Percentiles rank a stretch among this genome's conserved stretches.
Conservation (phyloP, 2,888 invertebrate genomes). For the Dysmachus trigonus region DNA sequence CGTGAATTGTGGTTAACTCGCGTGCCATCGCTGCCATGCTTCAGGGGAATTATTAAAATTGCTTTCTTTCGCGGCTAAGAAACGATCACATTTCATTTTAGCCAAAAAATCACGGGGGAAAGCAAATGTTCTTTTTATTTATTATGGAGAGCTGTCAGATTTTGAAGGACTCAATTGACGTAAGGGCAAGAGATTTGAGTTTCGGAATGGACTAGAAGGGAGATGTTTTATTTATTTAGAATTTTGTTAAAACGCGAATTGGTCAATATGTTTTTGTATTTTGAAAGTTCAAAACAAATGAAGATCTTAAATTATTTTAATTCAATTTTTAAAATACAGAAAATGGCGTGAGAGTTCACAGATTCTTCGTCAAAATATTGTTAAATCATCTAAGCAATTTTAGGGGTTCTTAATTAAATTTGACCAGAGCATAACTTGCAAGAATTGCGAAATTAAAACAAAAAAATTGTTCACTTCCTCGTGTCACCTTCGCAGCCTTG, state of each 20-base stretch:
- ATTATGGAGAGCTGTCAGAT: neutral
- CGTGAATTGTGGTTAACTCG: slow-evolving; percentile 37
- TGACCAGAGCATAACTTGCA: neutral
- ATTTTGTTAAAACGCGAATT: neutral
- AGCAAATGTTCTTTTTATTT: neutral
- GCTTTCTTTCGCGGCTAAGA: neutral
- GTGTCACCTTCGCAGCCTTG: neutral
- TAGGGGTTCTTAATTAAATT: neutral
- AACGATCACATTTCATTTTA: neutral
- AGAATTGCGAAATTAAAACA: neutral
- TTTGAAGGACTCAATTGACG: neutral
- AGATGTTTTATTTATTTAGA: neutral
- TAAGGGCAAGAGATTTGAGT: neutral
- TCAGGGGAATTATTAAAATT: neutral
- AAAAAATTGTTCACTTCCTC: neutral
- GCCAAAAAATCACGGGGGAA: neutral
- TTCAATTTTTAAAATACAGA: neutral
- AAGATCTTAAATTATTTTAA: neutral
- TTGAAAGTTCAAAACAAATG: neutral
- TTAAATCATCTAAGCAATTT: neutral
- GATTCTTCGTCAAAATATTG: neutral
- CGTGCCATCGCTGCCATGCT: neutral
- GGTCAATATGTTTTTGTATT: neutral
- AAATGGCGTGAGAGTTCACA: neutral
- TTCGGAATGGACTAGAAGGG: neutral